Evolutionary conservation across 1,140 invertebrate species (phyloP), one percentile per base, ranked within the genome.

Genomic region (Drosophila simulans): DNA sequence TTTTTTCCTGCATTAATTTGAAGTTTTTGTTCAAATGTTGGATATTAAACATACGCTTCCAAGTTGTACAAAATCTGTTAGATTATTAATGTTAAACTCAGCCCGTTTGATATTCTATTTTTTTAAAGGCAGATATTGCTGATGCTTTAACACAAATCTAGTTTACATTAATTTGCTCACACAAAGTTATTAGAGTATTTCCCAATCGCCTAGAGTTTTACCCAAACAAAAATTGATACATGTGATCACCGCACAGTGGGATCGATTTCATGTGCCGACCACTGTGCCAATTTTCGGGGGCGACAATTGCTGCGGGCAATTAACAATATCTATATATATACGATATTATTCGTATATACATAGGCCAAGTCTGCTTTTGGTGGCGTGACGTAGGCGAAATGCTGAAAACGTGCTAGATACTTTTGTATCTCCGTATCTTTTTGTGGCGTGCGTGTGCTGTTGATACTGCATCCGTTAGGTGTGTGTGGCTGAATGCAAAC

Each of bases 401-500:
- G 79, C 42, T 62, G 48, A 76, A 86, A 89, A 88, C 83, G 84
- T 88, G 83, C 80, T 89, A 77, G 80, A 78, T 81, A 57, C 54
- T 70, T 80, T 58, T 57, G 75, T 68, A 73, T 80, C 62, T 80
- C 22, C 45, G 56, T 56, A 79, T 79, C 55, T 68, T 11, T 59
- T 53, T 20, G 64, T 37, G 69, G 76, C 57, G 54, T 60, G 76
- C 65, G 76, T 70, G 54, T 53, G 48, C 48, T 39, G 65, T 69
- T 54, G 54, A 60, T 80, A 80, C 74, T 88, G 83, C 83, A 88
- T 88, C 83, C 83, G 83, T 89, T 88, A 88, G 83, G 84, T 88
- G 83, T 88, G 65, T 86, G 80, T 80, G 76, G 80, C 63, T 88
- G 83, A 74, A 88, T 88, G 83, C 83, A 88, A 88, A 88, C 81